These are phyloP conservation scores for Sceliomorpha sp. DNA, from an alignment of 2,888 invertebrate species.

Conservation along the genomic window DNA sequence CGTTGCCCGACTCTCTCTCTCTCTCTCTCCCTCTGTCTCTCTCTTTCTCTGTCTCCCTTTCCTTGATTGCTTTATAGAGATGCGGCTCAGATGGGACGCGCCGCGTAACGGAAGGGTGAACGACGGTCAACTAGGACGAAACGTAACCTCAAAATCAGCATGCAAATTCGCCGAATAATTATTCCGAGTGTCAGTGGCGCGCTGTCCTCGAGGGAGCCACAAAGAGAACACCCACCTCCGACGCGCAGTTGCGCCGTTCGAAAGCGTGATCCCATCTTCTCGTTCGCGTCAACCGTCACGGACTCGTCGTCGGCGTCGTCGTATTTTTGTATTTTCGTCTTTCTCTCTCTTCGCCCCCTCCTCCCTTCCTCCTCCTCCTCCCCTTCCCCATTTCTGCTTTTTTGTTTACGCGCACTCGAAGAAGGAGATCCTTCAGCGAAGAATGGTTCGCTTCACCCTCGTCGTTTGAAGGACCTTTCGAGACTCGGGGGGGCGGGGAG, in stretches of 20 bases:
- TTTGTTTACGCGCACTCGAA: conserved; percentile 33
- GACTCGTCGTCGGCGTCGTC: no score
- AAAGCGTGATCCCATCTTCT: conserved; percentile 8
- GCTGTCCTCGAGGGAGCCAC: conserved; percentile 43
- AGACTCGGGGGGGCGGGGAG: conserved; percentile 5
- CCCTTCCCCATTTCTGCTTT: conserved; percentile 4
- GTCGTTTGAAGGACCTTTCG: conserved; percentile 21
- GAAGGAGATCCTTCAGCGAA: conserved; percentile 16
- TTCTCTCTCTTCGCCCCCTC: conserved; percentile 3
- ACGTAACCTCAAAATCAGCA: conserved; percentile 77
- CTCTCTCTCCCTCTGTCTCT: conserved; percentile 48
- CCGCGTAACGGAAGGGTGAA: conserved; percentile 13
- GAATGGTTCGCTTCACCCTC: conserved; percentile 17
- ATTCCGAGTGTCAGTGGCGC: conserved; percentile 71
- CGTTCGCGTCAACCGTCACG: background rate
- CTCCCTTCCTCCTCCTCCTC: background rate
- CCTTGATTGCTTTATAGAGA: conserved; percentile 59
- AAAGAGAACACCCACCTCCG: no score
- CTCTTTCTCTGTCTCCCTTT: conserved; percentile 28
- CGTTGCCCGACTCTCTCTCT: conserved; percentile 36
- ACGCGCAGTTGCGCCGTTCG: no score
- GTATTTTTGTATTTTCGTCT: conserved; percentile 14
- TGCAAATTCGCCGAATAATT: conserved; percentile 77
- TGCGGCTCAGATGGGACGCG: conserved; percentile 24
- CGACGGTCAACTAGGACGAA: conserved; percentile 60